Conservation (phyloP, 2,797 vertebrate genomes). For the Tympanoctomys barrerae region DNA sequence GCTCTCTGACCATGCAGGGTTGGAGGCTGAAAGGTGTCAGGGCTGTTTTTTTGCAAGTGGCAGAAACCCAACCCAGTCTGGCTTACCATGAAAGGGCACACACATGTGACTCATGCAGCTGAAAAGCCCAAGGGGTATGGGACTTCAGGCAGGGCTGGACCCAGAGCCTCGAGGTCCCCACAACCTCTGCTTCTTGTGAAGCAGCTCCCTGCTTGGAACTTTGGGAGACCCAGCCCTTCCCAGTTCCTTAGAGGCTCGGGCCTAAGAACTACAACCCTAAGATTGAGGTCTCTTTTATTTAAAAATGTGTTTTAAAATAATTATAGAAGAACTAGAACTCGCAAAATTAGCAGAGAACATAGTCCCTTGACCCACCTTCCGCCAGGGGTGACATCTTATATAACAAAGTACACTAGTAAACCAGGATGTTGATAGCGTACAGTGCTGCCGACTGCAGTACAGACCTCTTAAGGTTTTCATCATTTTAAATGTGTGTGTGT, state of each 20-base stretch:
- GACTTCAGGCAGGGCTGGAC: neutral
- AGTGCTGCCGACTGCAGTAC: neutral
- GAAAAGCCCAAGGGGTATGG: neutral
- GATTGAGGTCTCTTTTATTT: neutral
- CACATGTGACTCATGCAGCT: rapidly evolving
- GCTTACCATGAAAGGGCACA: neutral
- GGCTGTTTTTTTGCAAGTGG: neutral
- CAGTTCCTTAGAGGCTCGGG: neutral
- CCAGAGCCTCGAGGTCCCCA: neutral
- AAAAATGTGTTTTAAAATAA: constrained; percentile 47
- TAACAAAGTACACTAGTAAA: neutral
- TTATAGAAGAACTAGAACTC: constrained; percentile 11
- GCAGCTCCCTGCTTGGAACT: neutral
- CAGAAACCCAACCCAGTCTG: neutral
- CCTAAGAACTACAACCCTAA: neutral
- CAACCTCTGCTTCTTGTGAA: neutral
- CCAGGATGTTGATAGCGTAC: neutral
- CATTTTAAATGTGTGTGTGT: neutral
- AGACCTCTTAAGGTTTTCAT: neutral
- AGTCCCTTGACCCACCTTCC: neutral
- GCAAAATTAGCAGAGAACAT: neutral
- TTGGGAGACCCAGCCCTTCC: too few relatives aligned
- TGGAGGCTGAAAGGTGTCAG: neutral
- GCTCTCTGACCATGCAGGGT: neutral
- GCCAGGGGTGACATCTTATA: neutral